Evolutionary conservation across 2,888 invertebrate species (phyloP).

Genomic region (Gonocerus acuteangulatus): DNA sequence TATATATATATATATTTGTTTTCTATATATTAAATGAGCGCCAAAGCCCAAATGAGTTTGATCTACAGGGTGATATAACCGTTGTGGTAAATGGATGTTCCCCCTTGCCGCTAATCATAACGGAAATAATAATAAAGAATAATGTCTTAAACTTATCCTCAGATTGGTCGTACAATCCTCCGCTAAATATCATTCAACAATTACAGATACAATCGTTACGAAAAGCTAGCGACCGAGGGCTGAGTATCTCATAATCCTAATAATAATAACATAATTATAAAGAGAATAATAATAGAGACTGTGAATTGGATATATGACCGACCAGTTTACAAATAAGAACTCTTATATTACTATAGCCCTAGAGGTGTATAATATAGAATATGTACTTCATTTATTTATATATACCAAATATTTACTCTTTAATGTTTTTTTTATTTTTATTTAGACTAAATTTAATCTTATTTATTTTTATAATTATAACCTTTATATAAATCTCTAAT

Average conservation of each 20-base stretch:
- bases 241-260: constrained; percentile 5
- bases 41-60: constrained; percentile 7
- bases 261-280: constrained; percentile 16
- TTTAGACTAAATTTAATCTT: constrained; percentile 13
- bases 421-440: background rate
- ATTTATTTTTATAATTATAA: constrained; percentile 17
- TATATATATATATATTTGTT: background rate
- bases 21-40: background rate
- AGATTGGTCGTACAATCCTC: constrained; percentile 3
- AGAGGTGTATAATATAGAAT: constrained; percentile 13
- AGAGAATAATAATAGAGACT: constrained; percentile 13
- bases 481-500: constrained; percentile 18
- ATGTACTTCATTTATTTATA: constrained; percentile 16
- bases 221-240: constrained; percentile 20
- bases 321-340: constrained; percentile 21
- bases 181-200: constrained; percentile 2
- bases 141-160: constrained; percentile 16
- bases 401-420: constrained; percentile 18
- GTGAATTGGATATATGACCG: constrained; percentile 16
- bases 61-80: constrained; percentile 4
- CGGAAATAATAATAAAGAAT: constrained; percentile 4
- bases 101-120: constrained; percentile 22
- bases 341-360: constrained; percentile 21
- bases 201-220: constrained; percentile 8
- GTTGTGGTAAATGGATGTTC: constrained; percentile 14